Percentiles rank a stretch among this genome's conserved stretches.
phyloP scores from a whole-genome alignment of 2,888 invertebrate species.

The Drosophila limbata region DNA sequence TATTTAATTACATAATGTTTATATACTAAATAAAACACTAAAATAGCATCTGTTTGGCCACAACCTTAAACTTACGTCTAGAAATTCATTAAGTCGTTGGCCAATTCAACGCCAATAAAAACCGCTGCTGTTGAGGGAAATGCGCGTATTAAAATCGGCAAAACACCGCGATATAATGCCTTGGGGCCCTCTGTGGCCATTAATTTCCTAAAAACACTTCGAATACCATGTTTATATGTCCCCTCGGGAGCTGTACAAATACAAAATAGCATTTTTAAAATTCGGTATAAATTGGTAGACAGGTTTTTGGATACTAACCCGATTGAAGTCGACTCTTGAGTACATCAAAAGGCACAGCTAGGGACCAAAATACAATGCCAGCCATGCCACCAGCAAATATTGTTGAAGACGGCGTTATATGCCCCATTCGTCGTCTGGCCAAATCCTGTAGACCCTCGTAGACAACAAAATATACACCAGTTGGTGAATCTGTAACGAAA shows the following conservation, averaged over 20 bases:
- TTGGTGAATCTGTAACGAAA: constrained; percentile 92
- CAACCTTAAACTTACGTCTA: constrained; percentile 29
- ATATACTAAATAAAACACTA: constrained; percentile 9
- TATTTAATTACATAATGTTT: constrained; percentile 29
- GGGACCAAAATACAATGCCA: constrained; percentile 97
- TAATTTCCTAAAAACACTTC: constrained; percentile 94
- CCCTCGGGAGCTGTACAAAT: constrained; percentile 93
- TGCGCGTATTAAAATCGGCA: constrained; percentile 97
- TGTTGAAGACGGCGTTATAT: constrained; percentile 88
- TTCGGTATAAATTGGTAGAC: no score
- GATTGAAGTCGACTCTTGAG: constrained; percentile 98
- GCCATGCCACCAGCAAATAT: constrained; percentile 98
- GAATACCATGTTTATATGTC: constrained; percentile 95
- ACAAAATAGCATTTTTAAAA: neutral
- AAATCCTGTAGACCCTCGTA: constrained; percentile 95
- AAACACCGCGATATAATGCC: constrained; percentile 96
- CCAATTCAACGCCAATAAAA: constrained; percentile 97
- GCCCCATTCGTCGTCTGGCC: constrained; percentile 87
- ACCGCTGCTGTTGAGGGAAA: constrained; percentile 99
- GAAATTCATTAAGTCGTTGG: constrained; percentile 89
- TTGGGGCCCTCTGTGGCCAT: constrained; percentile 94
- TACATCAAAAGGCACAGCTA: constrained; percentile 99
- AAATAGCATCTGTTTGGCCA: constrained; percentile 42
- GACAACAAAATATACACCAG: constrained; percentile 98
- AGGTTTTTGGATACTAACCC: constrained; percentile 86